These are phyloP conservation scores for Ciconia maguari DNA, from an alignment of 2,113 vertebrate species.

Conservation along the genomic window DNA sequence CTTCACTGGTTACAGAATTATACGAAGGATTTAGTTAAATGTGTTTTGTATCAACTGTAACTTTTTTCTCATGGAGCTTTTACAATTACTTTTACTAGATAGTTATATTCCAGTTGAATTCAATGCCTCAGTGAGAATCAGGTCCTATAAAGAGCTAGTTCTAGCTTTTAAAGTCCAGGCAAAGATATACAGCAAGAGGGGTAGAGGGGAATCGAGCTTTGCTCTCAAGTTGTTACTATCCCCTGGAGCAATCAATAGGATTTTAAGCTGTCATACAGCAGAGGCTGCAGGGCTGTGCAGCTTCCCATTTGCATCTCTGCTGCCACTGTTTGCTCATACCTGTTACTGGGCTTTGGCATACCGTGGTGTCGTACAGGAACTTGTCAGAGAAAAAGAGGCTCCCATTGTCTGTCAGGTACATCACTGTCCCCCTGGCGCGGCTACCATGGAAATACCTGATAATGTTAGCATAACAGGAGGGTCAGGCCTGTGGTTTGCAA, in stretches of 20 bases:
- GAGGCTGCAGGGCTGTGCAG: background rate
- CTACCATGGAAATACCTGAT: background rate
- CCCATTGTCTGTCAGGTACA: background rate
- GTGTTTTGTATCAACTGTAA: background rate
- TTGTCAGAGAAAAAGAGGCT: background rate
- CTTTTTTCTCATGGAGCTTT: background rate
- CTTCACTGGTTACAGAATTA: background rate
- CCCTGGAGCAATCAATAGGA: background rate
- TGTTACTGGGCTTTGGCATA: background rate
- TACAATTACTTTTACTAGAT: background rate
- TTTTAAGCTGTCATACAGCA: background rate
- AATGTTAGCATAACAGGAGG: background rate
- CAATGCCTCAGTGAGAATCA: background rate
- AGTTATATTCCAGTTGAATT: background rate
- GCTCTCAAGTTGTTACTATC: background rate
- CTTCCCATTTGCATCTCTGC: background rate
- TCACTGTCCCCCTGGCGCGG: background rate
- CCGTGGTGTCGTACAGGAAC: background rate
- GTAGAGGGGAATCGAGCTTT: background rate
- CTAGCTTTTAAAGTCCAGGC: background rate
- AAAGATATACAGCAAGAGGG: background rate
- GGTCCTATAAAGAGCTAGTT: background rate
- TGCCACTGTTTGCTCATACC: background rate
- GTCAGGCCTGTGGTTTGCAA: background rate
- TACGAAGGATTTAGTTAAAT: background rate